Evolutionary conservation across 2,113 vertebrate genomes (phyloP), one percentile per base, ranked within the genome.

Genomic region (Chloropsis cyanopogon): DNA sequence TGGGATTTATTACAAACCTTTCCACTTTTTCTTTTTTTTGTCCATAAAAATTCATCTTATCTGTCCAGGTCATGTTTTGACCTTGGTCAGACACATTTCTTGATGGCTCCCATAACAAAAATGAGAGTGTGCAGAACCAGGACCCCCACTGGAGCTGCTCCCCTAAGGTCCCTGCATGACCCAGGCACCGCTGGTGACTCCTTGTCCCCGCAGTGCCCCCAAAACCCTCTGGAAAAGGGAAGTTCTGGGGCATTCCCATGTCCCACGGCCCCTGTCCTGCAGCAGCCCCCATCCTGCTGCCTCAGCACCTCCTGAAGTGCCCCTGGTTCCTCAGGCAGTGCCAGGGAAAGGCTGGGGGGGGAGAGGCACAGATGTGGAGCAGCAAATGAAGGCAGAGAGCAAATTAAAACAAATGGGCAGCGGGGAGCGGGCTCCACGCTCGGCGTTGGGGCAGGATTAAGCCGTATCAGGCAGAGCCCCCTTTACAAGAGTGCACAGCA

Each of bases 401-500:
- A 87, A 95, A 76, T 84, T 22, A 68, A 39, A 54, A 7, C 1
- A 59, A 66, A 22, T 31, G 52, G 50, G 91, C n/a, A 18, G 16
- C 18, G 42, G 63, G 24, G 56, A 56, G 46, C 26, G 16, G 69
- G 83, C 76, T 41, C 93, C 89, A 91, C 28, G 84, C 70, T 37
- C n/a, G 35, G n/a, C 60, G 1, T 54, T 54, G 20, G 8, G 0
- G 9, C 75, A 37, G 94, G 82, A 91, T 77, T 85, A 63, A 94
- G 53, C 56, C 63, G 0, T 8, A 59, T 85, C 86, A 84, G 47
- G 65, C 71, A 50, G 63, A 72, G 91, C 29, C 70, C 91, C 65
- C 88, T 80, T 66, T 88, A 88, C 93, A 90, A 70, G 95, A 77
- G 95, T 59, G 92, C 82, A 50, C 85, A 95, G 82, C 94, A 88